phyloP scores from a whole-genome alignment of 2,888 invertebrate species.

The Amphipyra berbera region DNA sequence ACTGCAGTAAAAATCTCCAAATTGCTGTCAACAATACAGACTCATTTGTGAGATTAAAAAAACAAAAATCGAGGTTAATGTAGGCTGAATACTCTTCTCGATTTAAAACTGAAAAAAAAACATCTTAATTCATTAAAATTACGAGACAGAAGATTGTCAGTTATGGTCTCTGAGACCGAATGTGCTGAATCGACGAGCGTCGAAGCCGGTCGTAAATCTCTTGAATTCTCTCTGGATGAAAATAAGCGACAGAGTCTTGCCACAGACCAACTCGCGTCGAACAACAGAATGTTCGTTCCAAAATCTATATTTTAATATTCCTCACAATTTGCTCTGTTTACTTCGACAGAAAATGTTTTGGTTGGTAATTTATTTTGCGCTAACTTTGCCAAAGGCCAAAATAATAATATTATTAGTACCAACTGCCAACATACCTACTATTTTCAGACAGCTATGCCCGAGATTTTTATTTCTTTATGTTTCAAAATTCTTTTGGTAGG shows the following conservation, averaged over 20 bases:
- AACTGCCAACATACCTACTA: constrained; percentile 11
- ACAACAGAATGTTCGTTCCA: constrained; percentile 46
- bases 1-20: constrained; percentile 45
- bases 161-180: constrained; percentile 80
- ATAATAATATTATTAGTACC: constrained; percentile 8
- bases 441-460: neutral
- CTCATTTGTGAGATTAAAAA: constrained; percentile 38
- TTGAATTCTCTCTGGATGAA: constrained; percentile 80
- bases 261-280: constrained; percentile 45
- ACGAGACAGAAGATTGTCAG: constrained; percentile 84
- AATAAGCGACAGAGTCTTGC: constrained; percentile 78
- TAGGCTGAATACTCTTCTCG: constrained; percentile 36
- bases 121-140: constrained; percentile 81
- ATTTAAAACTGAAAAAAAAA: constrained; percentile 66
- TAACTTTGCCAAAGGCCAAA: constrained; percentile 15
- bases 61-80: constrained; percentile 51
- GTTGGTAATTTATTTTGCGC: constrained; percentile 22
- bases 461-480: constrained; percentile 1
- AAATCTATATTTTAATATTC: constrained; percentile 5
- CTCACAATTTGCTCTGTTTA: constrained; percentile 9
- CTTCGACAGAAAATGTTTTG: constrained; percentile 10
- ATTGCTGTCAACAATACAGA: constrained; percentile 56
- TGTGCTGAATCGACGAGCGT: constrained; percentile 85
- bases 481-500: neutral
- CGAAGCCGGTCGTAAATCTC: constrained; percentile 86